These are phyloP conservation scores for Pachyseris speciosa DNA, from an alignment of 64 coral and sea anemone species.

Conservation along the genomic window DNA sequence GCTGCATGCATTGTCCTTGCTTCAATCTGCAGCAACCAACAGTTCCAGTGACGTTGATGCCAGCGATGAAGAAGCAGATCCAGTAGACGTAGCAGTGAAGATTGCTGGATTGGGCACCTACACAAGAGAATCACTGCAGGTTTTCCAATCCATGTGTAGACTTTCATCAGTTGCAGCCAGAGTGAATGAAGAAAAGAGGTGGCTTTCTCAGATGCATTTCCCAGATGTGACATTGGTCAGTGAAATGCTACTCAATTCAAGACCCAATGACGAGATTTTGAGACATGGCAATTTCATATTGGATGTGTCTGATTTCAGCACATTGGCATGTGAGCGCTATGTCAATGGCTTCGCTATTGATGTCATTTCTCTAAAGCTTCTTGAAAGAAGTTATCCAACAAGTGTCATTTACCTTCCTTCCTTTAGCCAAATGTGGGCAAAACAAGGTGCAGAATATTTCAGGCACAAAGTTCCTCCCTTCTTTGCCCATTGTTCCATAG, in stretches of 20 bases:
- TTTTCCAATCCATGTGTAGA: not conserved
- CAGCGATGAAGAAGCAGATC: not conserved
- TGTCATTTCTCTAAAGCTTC: not conserved
- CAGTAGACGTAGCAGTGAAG: not conserved
- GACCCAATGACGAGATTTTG: not conserved
- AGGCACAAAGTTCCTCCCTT: not conserved
- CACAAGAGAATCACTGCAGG: not conserved
- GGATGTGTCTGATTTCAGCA: not conserved
- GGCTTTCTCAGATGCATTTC: not conserved
- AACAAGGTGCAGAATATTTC: not conserved
- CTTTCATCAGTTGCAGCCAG: not conserved
- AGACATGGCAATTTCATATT: not conserved
- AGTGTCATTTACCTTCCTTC: conserved; percentile 11
- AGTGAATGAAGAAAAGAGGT: conserved; percentile 1
- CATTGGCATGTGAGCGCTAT: conserved; percentile 19
- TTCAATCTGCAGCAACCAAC: not conserved
- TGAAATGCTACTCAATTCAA: not conserved
- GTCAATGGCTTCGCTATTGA: conserved; percentile 19
- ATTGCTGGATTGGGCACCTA: not conserved
- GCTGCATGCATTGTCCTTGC: not conserved
- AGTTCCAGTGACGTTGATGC: not conserved
- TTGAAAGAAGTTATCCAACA: not conserved
- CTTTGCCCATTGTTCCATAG: not conserved
- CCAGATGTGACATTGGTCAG: not conserved
- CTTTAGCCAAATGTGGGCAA: conserved; percentile 22